Evolutionary conservation across 2,797 vertebrate species (phyloP).

Genomic region (Arremon aurantiirostris): DNA sequence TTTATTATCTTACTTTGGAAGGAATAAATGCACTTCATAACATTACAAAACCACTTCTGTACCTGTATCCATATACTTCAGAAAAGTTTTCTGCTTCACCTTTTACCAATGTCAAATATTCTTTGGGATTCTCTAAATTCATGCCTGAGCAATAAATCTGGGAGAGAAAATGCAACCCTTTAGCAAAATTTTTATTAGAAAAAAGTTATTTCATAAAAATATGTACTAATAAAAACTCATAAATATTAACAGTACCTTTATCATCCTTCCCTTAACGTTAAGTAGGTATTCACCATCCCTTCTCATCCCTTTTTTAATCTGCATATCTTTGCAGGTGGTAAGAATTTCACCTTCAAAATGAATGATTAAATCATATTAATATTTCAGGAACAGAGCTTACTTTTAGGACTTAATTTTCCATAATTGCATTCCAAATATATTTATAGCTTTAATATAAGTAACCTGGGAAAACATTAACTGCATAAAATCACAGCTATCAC

Average conservation of each 20-base stretch:
- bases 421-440: neutral
- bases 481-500: conserved; percentile 51
- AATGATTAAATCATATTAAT: conserved; percentile 23
- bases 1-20: neutral
- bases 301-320: conserved; percentile 80
- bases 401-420: neutral
- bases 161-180: conserved; percentile 22
- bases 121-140: conserved; percentile 86
- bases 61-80: conserved; percentile 94
- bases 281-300: conserved; percentile 90
- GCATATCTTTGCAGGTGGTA: conserved; percentile 87
- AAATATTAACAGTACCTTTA: conserved; percentile 83
- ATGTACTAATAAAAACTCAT: neutral
- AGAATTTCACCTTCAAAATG: conserved; percentile 82
- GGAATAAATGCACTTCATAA: neutral
- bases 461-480: neutral
- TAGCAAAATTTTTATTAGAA: conserved; percentile 3
- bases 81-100: conserved; percentile 95
- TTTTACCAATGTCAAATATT: conserved; percentile 90
- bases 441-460: conserved; percentile 11
- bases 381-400: neutral
- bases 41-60: neutral
- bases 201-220: neutral
- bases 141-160: conserved; percentile 93
- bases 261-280: conserved; percentile 82